Conservation (phyloP, 2,888 invertebrate species). For the Heliconius erato region DNA sequence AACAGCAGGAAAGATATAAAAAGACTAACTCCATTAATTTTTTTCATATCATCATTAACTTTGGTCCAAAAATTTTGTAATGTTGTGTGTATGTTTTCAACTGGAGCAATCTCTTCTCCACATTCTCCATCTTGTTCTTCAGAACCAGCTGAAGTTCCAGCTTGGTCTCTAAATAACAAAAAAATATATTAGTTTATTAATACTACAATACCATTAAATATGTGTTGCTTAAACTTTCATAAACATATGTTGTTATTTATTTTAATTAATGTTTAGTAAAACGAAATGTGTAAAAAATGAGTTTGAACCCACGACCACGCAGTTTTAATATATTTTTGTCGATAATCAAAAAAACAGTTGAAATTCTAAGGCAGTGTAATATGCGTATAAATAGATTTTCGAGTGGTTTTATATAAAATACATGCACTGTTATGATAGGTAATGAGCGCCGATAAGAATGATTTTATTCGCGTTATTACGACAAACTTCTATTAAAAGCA, state of each 20-base stretch:
- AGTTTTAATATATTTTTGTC: background rate
- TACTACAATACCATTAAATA: background rate
- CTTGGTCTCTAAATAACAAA: constrained; percentile 66
- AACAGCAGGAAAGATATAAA: background rate
- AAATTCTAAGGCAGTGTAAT: background rate
- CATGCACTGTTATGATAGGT: background rate
- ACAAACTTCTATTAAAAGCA: constrained; percentile 21
- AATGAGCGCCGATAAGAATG: constrained; percentile 31
- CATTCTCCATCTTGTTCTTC: constrained; percentile 73
- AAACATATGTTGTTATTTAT: background rate
- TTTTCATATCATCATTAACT: constrained; percentile 92
- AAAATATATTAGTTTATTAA: background rate
- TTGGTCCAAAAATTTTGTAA: constrained; percentile 94
- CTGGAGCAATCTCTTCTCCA: constrained; percentile 85
- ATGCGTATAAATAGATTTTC: background rate
- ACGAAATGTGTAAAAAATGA: background rate
- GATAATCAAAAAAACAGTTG: background rate
- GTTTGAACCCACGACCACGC: background rate
- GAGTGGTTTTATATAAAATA: background rate
- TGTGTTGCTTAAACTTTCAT: background rate
- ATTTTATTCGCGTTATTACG: constrained; percentile 17
- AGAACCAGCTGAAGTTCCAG: constrained; percentile 62
- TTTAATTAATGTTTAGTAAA: background rate
- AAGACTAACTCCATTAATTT: constrained; percentile 88
- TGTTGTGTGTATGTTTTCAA: constrained; percentile 79